Evolutionary conservation across 2,797 vertebrate species (phyloP), one percentile per base, ranked within the genome.

Genomic region (Triplophysa yarkandensis): DNA sequence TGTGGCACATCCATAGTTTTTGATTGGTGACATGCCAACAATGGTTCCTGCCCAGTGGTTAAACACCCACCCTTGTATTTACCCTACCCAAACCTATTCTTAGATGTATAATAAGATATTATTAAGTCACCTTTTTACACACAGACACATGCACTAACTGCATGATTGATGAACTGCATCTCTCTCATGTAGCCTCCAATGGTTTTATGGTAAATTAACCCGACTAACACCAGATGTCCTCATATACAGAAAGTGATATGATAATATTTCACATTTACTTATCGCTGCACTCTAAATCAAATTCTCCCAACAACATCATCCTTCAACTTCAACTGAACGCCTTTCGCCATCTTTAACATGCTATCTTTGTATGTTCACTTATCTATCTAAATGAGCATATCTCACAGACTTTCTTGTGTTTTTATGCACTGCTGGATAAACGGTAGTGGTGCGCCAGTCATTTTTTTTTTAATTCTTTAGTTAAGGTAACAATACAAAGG

Each of bases 231-330:
- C 74, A 71, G 50, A 44, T 30, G 60, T 82, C 44, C 55, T 32
- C 75, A 46, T 68, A 50, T 52, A 58, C 30, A 54, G 19, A 57
- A 30, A 75, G 57, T 44, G 50, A 77, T 66, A 63, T 41, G 48
- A 46, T 71, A 79, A 82, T 75, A 39, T 34, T 65, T 68, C 57
- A 71, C n/a, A 10, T 68, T 79, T 77, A 77, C 62, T 63, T 74
- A 71, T 74, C n/a, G 39, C 50, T 58, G 21, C 54, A 44, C 23
- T 41, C 28, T 71, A 46, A 70, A 4, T 67, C 62, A 74, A 39
- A 68, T 61, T 23, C 50, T 30, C 61, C 23, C 50, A 44, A 30
- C 21, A 64, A 25, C n/a, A 67, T 36, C 71, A 79, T 77, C 34
- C 44, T 17, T 70, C 65, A 69, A 55, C 44, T 76, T 81, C 73